Evolutionary conservation across 2,888 invertebrate species (phyloP), one percentile per base, ranked within the genome.

Genomic region (Thymelicus sylvestris): DNA sequence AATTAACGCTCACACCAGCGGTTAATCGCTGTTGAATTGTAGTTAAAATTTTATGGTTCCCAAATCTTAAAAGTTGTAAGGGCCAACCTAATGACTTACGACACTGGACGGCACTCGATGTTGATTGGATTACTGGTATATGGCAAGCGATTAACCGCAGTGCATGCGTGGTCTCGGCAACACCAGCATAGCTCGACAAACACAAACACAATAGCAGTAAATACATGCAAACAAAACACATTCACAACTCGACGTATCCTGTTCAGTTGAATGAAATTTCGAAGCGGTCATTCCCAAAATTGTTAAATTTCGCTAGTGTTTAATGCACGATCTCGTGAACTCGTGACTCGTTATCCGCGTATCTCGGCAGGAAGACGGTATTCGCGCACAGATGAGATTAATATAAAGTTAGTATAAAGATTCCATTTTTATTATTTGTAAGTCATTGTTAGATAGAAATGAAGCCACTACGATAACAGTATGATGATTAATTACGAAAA

Each of bases 361-460:
- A 80, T 86, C 83, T 83, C 82, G 93, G 93, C 92, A 93, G 93
- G 93, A 92, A 93, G 93, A 88, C 93, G 93, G 93, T 91, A 90
- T 84, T 86, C 90, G 87, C 92, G 87, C 88, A 86, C 83, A 84
- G 83, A 84, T 76, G 81, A 71, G 12, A 77, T 79, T 78, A 78
- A 71, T 74, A 78, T 76, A 73, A 38, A 73, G 80, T 83, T 83
- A 83, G 82, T 83, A 57, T 66, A n/a, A 61, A 64, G 38, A 31
- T 48, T 48, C 68, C 71, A 70, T 66, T 66, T 74, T 75, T 76
- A 76, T 72, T 71, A 63, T 72, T 61, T 68, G 73, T 76, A 73
- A 81, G 78, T 78, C 76, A 76, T 75, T 79, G 76, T 77, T 74
- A 78, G 77, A 81, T 83, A 80, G 76, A 77, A 76, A 79, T 79